Evolutionary conservation across 2,888 invertebrate genomes (phyloP), one percentile per base, ranked within the genome.

Genomic region (Epirrita christyi): DNA sequence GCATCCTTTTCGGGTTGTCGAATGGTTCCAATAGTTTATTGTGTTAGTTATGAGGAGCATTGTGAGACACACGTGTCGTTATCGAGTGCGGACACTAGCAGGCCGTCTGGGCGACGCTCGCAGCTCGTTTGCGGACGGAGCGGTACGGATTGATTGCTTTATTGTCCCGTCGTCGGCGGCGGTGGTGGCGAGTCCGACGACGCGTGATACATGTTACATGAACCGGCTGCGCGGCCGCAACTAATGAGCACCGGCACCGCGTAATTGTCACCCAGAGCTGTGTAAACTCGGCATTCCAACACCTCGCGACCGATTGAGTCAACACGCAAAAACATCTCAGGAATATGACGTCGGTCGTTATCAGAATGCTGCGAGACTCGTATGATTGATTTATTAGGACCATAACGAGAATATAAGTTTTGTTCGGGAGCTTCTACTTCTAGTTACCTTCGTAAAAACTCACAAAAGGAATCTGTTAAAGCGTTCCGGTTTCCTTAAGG

Each of bases 171-270:
- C 77, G 72, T 68, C 63, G 71, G 70, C 72, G 55, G 64, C 72
- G 73, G 72, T 61, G 64, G 71, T 68, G 78, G 76, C 71, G 72
- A 28, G 57, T 41, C 44, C 37, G 73, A 72, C 81, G 84, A 88
- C 85, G 86, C 86, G 87, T 76, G 71, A 86, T 87, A 88, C 88
- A 88, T 90, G 87, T 87, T 86, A 88, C 90, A 90, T 89, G 90
- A 90, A 86, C 77, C 79, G 71, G 76, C 75, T 78, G 78, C 81
- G 76, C 80, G 71, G 75, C 76, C 79, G 78, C 81, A 76, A 77
- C 86, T 89, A 88, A 90, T 88, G 88, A 89, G 84, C 82, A 73
- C 70, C 73, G 78, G 74, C 79, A 79, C 78, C 80, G 78, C 83
- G 86, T 87, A 86, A 88, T 87, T 85, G 85, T 85, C 86, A 80